Evolutionary conservation across 2,113 vertebrate genomes (phyloP), one percentile per base, ranked within the genome.

Genomic region (Dascyllus trimaculatus): DNA sequence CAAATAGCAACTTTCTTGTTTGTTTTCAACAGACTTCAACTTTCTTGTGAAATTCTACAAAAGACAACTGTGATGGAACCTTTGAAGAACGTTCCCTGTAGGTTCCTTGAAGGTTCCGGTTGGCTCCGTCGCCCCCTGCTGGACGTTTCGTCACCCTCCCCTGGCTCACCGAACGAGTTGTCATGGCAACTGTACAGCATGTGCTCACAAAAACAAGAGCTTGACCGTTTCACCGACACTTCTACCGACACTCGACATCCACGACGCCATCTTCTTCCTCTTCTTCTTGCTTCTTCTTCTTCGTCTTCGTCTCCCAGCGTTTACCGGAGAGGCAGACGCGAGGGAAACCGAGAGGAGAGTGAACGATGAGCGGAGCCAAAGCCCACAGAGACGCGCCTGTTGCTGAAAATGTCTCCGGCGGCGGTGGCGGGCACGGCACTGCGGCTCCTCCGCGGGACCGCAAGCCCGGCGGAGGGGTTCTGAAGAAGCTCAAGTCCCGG

Each of bases 401-500:
- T 84, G 89, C 93, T 48, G 91, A 93, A 32, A 92, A 90, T 66
- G 94, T 87, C 92, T 84, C 82, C 93, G 56, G 85, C 72, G 60
- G 87, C 65, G 88, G 85, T 71, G 60, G 87, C 65, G 88, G 83
- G 2, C 84, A 83, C 80, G 5, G 84, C 68, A 32, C 82, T 11
- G 81, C 80, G 45, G 89, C 85, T 56, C 69, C 85, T 22, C 22
- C 78, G 57, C 82, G 90, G 80, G 92, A 92, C 40, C 89, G 90
- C 46, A 96, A 95, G 87, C 71, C 95, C 4, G 81, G 90, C 22
- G 93, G 93, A 62, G 95, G 95, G 8, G 93, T 96, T 38, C 93
- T 96, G 68, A 95, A 96, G 85, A 92, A 96, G 56, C 94, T 97
- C 56, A 95, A 96, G 87, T 95, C 94, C n/a, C 93, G 95, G n/a